Base-by-base conservation (phyloP, 2,113 vertebrate genomes). In the Proteles cristata region DNA sequence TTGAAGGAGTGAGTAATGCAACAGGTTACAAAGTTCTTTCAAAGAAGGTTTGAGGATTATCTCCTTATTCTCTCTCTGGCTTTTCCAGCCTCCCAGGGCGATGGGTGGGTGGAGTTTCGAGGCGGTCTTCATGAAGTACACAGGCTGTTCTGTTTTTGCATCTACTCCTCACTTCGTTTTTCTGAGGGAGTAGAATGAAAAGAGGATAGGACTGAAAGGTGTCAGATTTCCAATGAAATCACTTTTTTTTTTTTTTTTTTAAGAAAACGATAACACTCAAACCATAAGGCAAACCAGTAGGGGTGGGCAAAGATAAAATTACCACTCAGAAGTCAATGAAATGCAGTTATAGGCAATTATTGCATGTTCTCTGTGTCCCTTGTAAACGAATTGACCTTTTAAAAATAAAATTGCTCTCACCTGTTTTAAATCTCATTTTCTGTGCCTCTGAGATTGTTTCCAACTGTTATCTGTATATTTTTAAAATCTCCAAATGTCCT, bases 231-330 rank as follows among this genome's bases (percentile, higher is more conserved):
- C 97, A 98, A 98, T 87, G 80, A 83, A 97, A 92, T 92, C 63
- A 69, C 65, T 65, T 96, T 74, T 96, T 79, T 94, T 45, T 66
- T 58, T 53, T 63, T 14, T 39, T 94, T 50, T 61, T 35, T 12
- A 28, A 94, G 93, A 77, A 97, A 97, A 90, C 11, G 45, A 96
- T 98, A 97, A 97, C 76, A 92, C 94, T 97, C 97, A 98, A 98
- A 93, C 45, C 94, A 98, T 45, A 71, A 97, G 83, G 93, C n/a
- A 96, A 98, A 85, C 96, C 82, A 97, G 95, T 82, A 98, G 95
- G 92, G 83, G 65, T 83, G 97, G 95, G 88, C 86, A 98, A 96
- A 95, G 92, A 96, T 93, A 87, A 93, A 97, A 97, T 97, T 92
- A 94, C 66, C 86, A 58, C 55, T 6, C 10, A 88, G 50, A 86